Evolutionary conservation across 2,888 invertebrate species (phyloP).

Genomic region (Drosophila mimica): DNA sequence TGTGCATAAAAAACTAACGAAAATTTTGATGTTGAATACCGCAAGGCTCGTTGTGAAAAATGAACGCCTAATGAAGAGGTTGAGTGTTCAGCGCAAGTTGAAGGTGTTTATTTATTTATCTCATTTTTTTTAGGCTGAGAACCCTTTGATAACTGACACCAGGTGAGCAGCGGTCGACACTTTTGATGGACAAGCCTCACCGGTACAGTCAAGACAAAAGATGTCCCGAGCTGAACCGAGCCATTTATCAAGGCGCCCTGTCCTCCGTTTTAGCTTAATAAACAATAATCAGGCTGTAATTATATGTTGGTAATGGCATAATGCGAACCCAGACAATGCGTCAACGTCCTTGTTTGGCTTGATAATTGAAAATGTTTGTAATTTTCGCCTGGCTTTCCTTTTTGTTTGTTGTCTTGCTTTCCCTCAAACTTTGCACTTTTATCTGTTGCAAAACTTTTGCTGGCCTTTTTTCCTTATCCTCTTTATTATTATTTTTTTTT

Average conservation of each 20-base stretch:
- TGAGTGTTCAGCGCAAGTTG: slow-evolving; percentile 2
- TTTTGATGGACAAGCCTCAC: slow-evolving; percentile 41
- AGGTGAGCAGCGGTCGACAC: slow-evolving; percentile 51
- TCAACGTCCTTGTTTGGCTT: slow-evolving; percentile 69
- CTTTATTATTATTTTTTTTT: slow-evolving; percentile 19
- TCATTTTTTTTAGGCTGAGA: slow-evolving; percentile 5
- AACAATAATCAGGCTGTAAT: slow-evolving; percentile 78
- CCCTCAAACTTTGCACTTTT: slow-evolving; percentile 74
- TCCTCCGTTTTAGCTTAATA: slow-evolving; percentile 72
- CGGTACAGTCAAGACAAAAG: slow-evolving; percentile 62
- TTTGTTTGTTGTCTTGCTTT: slow-evolving; percentile 34
- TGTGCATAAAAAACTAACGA: slow-evolving; percentile 35
- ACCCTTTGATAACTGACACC: slow-evolving; percentile 61
- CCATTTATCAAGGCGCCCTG: slow-evolving; percentile 64
- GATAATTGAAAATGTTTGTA: slow-evolving; percentile 79
- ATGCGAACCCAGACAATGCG: slow-evolving; percentile 71
- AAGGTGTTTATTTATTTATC: slow-evolving; percentile 4
- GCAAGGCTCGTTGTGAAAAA: slow-evolving; percentile 54
- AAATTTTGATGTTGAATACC: slow-evolving; percentile 38
- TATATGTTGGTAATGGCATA: slow-evolving; percentile 72
- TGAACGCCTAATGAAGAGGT: slow-evolving; percentile 41
- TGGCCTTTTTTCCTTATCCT: slow-evolving; percentile 52
- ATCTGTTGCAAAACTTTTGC: slow-evolving; percentile 73
- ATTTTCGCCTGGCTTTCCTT: slow-evolving; percentile 60
- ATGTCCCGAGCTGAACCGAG: slow-evolving; percentile 7